Base-by-base conservation (phyloP, 37 sponge, comb jelly and placozoan genomes). In the Haliclona indistincta region DNA sequence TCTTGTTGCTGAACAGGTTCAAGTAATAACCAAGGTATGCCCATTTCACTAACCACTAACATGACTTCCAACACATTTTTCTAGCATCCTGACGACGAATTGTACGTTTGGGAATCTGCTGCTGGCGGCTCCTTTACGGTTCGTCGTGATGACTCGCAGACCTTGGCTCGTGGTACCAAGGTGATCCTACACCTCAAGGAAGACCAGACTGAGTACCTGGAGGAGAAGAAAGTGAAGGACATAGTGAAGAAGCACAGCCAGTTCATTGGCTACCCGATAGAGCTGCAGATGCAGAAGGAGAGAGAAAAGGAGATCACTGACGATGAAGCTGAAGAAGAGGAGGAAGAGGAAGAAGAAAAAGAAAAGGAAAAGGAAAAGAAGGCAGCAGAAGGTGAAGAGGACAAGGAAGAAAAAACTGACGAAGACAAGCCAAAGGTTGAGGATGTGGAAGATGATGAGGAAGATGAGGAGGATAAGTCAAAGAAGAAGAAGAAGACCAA, bases 111-210 rank as follows among this genome's bases (percentile, higher is more conserved):
- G 99, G 97, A 93, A 70, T 89, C 91, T 13, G 42, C 91, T 53
- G 99, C 99, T 68, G 99, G 99, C 52, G 99, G 99, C 4, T 95
- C 96, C 1, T 98, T 98, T 78, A 98, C 99, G 6, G 89, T 98
- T 11, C 70, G 70, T 23, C 73, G 89, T 39, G 86, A 81, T n/a
- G 76, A 83, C 10, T 77, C 75, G 15, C 96, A 97, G 70, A 68
- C 80, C 8, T 34, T 97, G 3, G 91, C 91, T 0, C 85, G 99
- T 26, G 99, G 99, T 0, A 97, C 99, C 11, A 92, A 73, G 67
- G 74, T 97, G 66, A 88, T 81, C 51, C 76, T 97, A 51, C 43
- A 68, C 74, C 38, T 97, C 42, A 97, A 95, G 70, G 99, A 97
- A 44, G 99, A 97, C 56, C 97, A 96, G 71, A 85, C 75, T 29